Base-by-base conservation (phyloP, 2,888 invertebrate genomes). In the Erannis defoliaria region DNA sequence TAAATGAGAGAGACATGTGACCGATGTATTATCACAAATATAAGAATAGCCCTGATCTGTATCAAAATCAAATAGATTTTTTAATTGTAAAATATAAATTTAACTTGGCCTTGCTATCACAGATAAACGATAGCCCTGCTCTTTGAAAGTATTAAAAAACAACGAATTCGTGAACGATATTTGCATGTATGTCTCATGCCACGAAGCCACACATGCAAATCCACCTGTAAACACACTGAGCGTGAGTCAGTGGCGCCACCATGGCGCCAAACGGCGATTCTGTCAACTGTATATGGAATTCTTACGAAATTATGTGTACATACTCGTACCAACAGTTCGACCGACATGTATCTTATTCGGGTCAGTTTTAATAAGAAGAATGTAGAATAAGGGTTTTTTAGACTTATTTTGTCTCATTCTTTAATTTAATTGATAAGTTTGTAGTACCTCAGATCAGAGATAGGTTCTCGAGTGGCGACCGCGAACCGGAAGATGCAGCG, bases 191-290 rank as follows among this genome's bases (percentile, higher is more conserved):
- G 26, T 23, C 16, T 12, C 16, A 26, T 50, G 14, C 19, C 50
- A 46, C 51, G 56, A 26, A 38, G 14, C 19, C 50, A 46, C 51
- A 62, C 56, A 57, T 48, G 42, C 37, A 53, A 48, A 62, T 62
- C 21, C 62, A 62, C 62, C 62, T 57, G 62, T 54, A 12, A 29
- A 35, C 14, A 26, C 2, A 55, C 54, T 16, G 38, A 45, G 35
- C 33, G 35, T 19, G 63, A 63, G 45, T 63, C 63, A 63, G 37
- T 10, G 55, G 63, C 62, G 57, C 57, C 62, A 21, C 14, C 6
- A 2, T 14, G 63, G 63, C 63, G 63, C 63, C 62, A 49, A 49
- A 42, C 53, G 48, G 50, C 12, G 19, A 6, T 46, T 29, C 51
- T 48, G 53, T 55, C 62, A 53, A 48, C 53, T 37, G 54, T 31